Base-by-base conservation (phyloP, 2,797 vertebrate genomes). In the Poecilia velifera region DNA sequence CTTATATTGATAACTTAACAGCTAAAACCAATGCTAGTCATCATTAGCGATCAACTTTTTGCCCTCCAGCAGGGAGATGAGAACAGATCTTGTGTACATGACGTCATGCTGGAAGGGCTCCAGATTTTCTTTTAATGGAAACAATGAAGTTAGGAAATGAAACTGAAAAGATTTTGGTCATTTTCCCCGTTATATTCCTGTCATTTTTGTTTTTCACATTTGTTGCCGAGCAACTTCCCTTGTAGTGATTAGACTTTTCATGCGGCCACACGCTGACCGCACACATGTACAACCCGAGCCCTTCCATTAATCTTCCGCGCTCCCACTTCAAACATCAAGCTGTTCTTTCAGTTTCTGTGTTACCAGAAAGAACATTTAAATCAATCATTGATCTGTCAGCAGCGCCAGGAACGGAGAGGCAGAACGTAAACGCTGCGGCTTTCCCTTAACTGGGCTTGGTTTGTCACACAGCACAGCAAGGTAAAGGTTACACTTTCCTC, bases 401-500 rank as follows among this genome's bases (percentile, higher is more conserved):
- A 73, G 72, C 68, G 53, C 47, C 80, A 53, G 66, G 62, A 77
- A 49, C 31, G 39, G 79, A 82, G 31, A 73, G 49, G 46, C 72
- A 10, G 16, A 79, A 74, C 72, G 31, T 53, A 41, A 88, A 79
- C 13, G 72, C 77, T 82, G 6, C 22, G 39, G 79, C 76, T 83
- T 87, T 82, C 46, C 34, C 53, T 78, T 78, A 81, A 86, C 76
- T 73, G 70, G 76, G 47, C 76, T 80, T 70, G 41, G 66, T 84
- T 85, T 86, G 73, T 80, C 74, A 74, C 57, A 74, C 74, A 77
- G 55, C 22, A 31, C 80, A 62, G 76, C 49, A 16, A 85, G 82
- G 73, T 76, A 88, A 89, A 88, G 82, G 80, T 34, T 84, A 86
- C 79, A 68, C 41, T 34, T 79, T 73, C 76, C 70, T 73, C 62